Evolutionary conservation across 2,113 vertebrate species (phyloP).

Genomic region (Mormyrus iriodes): DNA sequence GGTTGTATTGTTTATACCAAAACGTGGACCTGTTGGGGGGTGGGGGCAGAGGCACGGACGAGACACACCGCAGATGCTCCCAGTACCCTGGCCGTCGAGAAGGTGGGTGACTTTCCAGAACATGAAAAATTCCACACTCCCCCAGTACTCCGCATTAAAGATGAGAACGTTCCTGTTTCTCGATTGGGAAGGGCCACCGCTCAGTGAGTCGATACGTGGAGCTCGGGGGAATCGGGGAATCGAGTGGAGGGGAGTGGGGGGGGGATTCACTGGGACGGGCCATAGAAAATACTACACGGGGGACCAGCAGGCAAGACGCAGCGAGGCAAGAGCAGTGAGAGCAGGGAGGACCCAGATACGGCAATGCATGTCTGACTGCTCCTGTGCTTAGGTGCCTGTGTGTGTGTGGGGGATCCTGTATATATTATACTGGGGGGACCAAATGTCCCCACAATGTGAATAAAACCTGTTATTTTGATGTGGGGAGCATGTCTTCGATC

Average conservation of each 20-base stretch:
- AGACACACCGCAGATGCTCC: background rate
- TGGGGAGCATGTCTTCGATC: background rate
- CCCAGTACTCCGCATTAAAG: conserved; percentile 36
- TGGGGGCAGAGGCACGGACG: background rate
- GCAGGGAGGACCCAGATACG: too few relatives aligned
- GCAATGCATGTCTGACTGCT: too few relatives aligned
- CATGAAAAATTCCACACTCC: conserved; percentile 34
- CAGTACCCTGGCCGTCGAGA: background rate
- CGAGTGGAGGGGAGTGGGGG: conserved; percentile 31
- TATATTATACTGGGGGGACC: too few relatives aligned
- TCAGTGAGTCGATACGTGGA: conserved; percentile 41
- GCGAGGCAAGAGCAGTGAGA: too few relatives aligned
- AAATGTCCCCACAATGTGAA: background rate
- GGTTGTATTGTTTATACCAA: background rate
- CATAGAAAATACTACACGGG: background rate
- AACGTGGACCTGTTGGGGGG: background rate
- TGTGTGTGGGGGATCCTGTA: too few relatives aligned
- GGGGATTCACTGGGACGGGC: background rate
- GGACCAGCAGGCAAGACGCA: too few relatives aligned
- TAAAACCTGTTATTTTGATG: background rate
- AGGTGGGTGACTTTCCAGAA: conserved; percentile 27
- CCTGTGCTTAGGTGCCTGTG: too few relatives aligned
- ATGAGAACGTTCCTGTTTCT: conserved; percentile 30
- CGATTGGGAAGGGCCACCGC: conserved; percentile 38
- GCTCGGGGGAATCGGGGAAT: conserved; percentile 36